Percentiles rank a stretch among this genome's conserved stretches.
Evolutionary conservation across 1,140 invertebrate species (phyloP).

Genomic region (Drosophila eugracilis): DNA sequence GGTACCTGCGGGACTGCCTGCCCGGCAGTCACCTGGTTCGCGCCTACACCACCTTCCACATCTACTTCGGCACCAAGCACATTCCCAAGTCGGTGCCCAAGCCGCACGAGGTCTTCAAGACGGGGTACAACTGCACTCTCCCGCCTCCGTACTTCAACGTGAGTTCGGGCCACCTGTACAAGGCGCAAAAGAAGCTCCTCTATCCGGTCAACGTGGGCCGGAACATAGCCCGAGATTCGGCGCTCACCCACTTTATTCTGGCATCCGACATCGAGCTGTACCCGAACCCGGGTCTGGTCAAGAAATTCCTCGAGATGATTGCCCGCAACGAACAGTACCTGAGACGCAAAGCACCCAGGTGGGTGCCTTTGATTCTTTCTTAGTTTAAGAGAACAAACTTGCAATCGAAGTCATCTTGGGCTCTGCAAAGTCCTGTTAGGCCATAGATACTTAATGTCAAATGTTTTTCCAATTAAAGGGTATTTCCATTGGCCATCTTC

Average conservation of each 20-base stretch:
- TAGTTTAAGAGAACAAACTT: background rate
- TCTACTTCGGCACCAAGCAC: conserved; percentile 94
- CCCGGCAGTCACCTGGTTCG: conserved; percentile 88
- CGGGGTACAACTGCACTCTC: conserved; percentile 89
- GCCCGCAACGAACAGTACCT: conserved; percentile 89
- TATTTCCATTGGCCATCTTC: conserved; percentile 82
- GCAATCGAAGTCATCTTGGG: background rate
- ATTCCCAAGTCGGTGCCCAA: conserved; percentile 91
- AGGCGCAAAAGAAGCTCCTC: conserved; percentile 91
- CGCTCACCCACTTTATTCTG: conserved; percentile 93
- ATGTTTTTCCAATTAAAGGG: conserved; percentile 39
- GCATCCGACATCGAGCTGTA: conserved; percentile 95
- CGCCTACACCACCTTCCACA: conserved; percentile 92
- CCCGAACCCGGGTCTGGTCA: conserved; percentile 91
- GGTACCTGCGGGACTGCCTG: conserved; percentile 88
- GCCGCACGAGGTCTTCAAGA: conserved; percentile 87
- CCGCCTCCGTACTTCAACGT: conserved; percentile 90
- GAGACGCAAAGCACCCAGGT: conserved; percentile 82
- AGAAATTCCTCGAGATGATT: conserved; percentile 93
- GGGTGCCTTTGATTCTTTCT: conserved; percentile 1
- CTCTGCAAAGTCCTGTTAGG: too few relatives aligned
- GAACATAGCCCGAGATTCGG: conserved; percentile 93
- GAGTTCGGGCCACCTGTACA: conserved; percentile 89
- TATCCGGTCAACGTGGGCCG: conserved; percentile 95
- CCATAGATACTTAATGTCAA: too few relatives aligned